Base-by-base conservation (phyloP, 1,140 invertebrate species). In the Drosophila rhopaloa region DNA sequence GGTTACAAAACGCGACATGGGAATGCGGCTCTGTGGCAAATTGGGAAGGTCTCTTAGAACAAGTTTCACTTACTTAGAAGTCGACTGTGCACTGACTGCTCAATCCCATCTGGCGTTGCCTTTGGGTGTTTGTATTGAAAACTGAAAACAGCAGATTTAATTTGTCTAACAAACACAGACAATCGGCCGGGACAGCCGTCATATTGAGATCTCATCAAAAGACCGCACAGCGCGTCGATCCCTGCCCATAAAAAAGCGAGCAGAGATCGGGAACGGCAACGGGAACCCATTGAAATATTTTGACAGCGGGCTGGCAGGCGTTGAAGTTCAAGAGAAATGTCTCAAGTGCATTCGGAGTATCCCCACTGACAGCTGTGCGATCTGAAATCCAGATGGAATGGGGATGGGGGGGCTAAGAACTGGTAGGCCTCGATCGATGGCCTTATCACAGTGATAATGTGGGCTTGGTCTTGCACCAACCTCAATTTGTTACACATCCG, bases 291-390 rank as follows among this genome's bases (percentile, higher is more conserved):
- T 88, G 84, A 88, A 89, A 88, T 89, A 88, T 89, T 88, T 88
- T 88, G 84, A 88, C 84, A 88, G 84, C 84, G 70, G 60, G 40
- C 60, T 88, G 84, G 84, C 84, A 89, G 84, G 84, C 84, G 84
- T 89, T 89, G 84, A 89, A 78, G 80, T 89, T 89, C 84, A 75
- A 89, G 84, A 84, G 84, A 89, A 89, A 83, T 89, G 84, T 89
- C 84, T 89, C 84, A 89, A 89, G 84, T 89, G 84, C 84, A 82
- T 89, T 89, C 80, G 84, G 68, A 88, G 83, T 83, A 89, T 89
- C 60, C 57, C 70, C 67, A 66, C 76, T 71, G 83, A 81, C 84
- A 84, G 70, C 83, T 79, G 83, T 68, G 63, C 55, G 73, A 76
- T 67, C 81, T 58, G 58, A 38, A 43, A 43, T 44, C 66, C 43